Evolutionary conservation across 2,888 invertebrate genomes (phyloP).

Genomic region (Temnothorax rugatulus): DNA sequence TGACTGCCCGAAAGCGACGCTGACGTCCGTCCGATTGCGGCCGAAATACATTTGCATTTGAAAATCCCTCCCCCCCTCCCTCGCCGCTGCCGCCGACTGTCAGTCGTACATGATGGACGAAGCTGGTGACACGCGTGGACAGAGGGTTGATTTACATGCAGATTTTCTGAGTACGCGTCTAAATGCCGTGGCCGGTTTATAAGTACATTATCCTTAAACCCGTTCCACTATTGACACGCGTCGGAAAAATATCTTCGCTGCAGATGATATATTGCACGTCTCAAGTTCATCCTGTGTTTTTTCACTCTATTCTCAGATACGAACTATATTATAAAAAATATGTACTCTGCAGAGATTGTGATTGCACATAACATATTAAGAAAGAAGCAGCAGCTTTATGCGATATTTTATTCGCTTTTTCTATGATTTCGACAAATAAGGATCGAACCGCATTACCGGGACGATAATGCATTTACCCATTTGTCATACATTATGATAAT

Average conservation of each 20-base stretch:
- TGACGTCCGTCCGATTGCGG: conserved; percentile 61
- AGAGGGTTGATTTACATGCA: conserved; percentile 64
- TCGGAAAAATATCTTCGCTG: background rate
- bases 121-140: conserved; percentile 64
- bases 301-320: background rate
- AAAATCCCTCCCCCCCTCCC: conserved; percentile 56
- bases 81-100: conserved; percentile 48
- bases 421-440: background rate
- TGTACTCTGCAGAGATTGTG: background rate
- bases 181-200: background rate
- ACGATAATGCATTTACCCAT: conserved; percentile 16
- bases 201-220: background rate
- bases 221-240: background rate
- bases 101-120: conserved; percentile 61
- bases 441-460: background rate
- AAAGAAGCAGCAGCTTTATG: background rate
- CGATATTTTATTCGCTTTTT: background rate
- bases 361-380: background rate
- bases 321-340: background rate
- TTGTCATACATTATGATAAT: conserved; percentile 14
- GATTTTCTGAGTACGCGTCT: conserved; percentile 62
- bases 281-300: background rate
- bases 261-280: background rate
- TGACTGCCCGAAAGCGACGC: conserved; percentile 60
- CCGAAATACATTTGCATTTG: conserved; percentile 73